phyloP scores from a whole-genome alignment of 2,888 invertebrate species.

The Xestia sexstrigata region DNA sequence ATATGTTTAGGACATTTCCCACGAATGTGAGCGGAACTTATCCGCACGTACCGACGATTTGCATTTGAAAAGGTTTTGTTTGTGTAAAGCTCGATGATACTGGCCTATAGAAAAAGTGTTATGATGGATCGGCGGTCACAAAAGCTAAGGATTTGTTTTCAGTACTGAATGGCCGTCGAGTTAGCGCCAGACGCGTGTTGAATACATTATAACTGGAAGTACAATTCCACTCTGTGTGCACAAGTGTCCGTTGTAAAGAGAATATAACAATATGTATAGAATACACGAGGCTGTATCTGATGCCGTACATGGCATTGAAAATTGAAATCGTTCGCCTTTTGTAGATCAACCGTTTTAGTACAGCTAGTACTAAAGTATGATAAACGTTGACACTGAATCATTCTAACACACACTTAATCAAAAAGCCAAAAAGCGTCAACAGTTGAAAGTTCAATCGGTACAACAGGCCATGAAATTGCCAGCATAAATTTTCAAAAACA shows the following conservation, averaged over 20 bases:
- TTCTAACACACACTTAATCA: conserved; percentile 14
- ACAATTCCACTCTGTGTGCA: conserved; percentile 73
- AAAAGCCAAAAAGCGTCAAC: conserved; percentile 13
- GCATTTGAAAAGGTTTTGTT: conserved; percentile 89
- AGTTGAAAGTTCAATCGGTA: conserved; percentile 41
- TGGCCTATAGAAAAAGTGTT: conserved; percentile 86
- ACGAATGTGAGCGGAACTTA: conserved; percentile 86
- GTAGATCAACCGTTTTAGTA: conserved; percentile 70
- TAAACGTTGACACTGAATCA: conserved; percentile 24
- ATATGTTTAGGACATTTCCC: conserved; percentile 80
- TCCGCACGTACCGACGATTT: conserved; percentile 88
- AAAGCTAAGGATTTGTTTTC: conserved; percentile 88
- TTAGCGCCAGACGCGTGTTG: conserved; percentile 84
- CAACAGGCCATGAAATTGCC: conserved; percentile 58
- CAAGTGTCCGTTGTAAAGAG: conserved; percentile 72
- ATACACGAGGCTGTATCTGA: conserved; percentile 68
- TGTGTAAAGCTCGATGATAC: conserved; percentile 85
- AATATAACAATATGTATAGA: conserved; percentile 73
- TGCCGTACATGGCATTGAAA: conserved; percentile 71
- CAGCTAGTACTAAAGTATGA: conserved; percentile 12
- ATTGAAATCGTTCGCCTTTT: conserved; percentile 71
- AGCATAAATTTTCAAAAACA: conserved; percentile 71
- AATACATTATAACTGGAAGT: conserved; percentile 83
- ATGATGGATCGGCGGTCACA: conserved; percentile 87
- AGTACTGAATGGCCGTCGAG: conserved; percentile 86